Conservation (phyloP, 1,140 invertebrate species). For the Paraescarpia echinospica region DNA sequence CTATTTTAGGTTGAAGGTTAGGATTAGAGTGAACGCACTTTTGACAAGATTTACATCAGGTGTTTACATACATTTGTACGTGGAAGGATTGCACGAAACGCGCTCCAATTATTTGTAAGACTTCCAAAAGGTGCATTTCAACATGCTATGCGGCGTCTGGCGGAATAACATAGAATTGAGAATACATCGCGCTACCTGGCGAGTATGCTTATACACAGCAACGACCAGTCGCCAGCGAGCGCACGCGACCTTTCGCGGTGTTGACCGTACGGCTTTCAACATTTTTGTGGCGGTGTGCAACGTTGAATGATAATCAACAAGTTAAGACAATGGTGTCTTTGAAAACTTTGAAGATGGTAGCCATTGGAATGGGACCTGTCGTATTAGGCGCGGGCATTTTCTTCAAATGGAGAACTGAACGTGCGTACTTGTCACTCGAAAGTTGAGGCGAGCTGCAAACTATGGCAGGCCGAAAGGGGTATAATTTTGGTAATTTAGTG, state of each 20-base stretch:
- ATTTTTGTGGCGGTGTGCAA: background rate
- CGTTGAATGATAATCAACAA: background rate
- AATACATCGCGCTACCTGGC: background rate
- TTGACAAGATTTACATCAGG: too few species aligned
- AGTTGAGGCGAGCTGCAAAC: background rate
- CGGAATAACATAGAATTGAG: too few species aligned
- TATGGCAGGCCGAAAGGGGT: background rate
- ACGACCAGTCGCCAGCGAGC: background rate
- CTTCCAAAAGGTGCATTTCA: too few species aligned
- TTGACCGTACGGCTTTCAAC: too few species aligned
- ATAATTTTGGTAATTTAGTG: background rate
- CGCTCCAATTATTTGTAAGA: too few species aligned
- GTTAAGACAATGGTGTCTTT: background rate
- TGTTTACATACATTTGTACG: too few species aligned
- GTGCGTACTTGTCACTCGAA: constrained; percentile 9
- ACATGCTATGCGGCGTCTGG: too few species aligned
- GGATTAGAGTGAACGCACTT: too few species aligned
- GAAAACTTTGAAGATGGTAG: constrained; percentile 19
- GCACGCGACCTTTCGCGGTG: constrained; percentile 1
- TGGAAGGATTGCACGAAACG: too few species aligned
- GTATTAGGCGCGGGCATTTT: constrained; percentile 20
- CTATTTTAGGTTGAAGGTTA: too few species aligned
- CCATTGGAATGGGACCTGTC: constrained; percentile 22
- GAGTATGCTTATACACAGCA: background rate
- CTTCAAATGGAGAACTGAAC: constrained; percentile 26